phyloP scores from a whole-genome alignment of 2,113 vertebrate species.

The Cariama cristata region DNA sequence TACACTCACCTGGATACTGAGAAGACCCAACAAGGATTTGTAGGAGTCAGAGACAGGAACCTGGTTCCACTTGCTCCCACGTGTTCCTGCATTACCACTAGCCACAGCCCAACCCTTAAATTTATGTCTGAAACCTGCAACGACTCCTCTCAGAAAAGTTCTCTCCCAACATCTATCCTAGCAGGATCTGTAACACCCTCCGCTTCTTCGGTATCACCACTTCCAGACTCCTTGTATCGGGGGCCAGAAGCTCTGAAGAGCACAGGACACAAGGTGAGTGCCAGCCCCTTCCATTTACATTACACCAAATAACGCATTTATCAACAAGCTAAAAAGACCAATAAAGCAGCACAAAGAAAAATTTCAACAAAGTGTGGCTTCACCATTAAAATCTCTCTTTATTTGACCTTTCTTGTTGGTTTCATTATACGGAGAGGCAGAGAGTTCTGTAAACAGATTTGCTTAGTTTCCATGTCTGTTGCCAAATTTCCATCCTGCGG shows the following conservation, averaged over 20 bases:
- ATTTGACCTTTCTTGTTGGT: constrained; percentile 32
- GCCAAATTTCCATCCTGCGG: constrained; percentile 76
- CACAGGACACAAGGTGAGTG: not conserved
- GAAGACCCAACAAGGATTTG: not conserved
- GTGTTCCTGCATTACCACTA: not conserved
- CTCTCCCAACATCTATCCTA: not conserved
- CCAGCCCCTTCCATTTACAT: not conserved
- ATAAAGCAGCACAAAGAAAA: constrained; percentile 21
- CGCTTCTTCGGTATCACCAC: not conserved
- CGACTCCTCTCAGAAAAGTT: not conserved
- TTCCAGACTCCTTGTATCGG: not conserved
- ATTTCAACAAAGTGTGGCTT: constrained; percentile 2
- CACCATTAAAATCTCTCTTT: constrained; percentile 1
- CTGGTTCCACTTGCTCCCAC: not conserved
- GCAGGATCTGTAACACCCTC: not conserved
- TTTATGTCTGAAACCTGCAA: not conserved
- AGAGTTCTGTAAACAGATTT: constrained; percentile 71
- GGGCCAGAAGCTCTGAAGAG: not conserved
- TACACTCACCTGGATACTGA: not conserved
- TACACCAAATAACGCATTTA: not conserved
- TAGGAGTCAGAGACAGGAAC: not conserved
- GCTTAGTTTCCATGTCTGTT: constrained; percentile 67
- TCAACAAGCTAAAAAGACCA: not conserved
- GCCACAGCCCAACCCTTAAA: not conserved
- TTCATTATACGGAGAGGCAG: constrained; percentile 55